Conservation (phyloP, 2,888 invertebrate species). For the Chymomyza fuscimana region DNA sequence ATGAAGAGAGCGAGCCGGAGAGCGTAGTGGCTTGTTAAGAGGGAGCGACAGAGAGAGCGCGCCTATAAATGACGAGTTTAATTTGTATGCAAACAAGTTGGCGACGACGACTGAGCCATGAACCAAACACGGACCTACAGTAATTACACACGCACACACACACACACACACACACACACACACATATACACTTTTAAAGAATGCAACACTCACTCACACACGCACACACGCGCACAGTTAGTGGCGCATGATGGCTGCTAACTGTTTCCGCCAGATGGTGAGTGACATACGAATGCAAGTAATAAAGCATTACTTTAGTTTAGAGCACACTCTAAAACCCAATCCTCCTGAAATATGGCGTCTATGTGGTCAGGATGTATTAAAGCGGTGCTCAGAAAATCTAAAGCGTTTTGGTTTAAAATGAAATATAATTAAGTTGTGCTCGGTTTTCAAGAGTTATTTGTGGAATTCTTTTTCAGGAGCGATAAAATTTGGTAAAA, state of each 20-base stretch:
- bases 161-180: conserved; percentile 34
- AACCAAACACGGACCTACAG: conserved; percentile 66
- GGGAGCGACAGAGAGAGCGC: conserved; percentile 22
- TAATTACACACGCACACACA: conserved; percentile 55
- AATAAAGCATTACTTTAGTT: conserved; percentile 50
- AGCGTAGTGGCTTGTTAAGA: background rate
- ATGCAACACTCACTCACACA: conserved; percentile 17
- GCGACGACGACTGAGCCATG: conserved; percentile 50
- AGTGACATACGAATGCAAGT: conserved; percentile 60
- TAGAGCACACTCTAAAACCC: conserved; percentile 24
- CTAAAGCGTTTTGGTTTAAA: background rate
- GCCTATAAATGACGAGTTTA: conserved; percentile 72
- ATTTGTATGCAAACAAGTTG: conserved; percentile 76
- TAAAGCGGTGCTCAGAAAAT: background rate
- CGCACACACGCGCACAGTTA: conserved; percentile 20
- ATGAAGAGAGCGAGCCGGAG: conserved; percentile 8
- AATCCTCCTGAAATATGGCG: background rate
- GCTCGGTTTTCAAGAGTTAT: too few relatives aligned
- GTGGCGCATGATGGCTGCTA: conserved; percentile 52
- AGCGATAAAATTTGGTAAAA: too few relatives aligned
- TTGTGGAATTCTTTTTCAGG: too few relatives aligned
- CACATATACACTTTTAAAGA: conserved; percentile 16
- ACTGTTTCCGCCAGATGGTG: conserved; percentile 64
- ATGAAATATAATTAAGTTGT: background rate
- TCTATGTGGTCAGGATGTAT: background rate